Conservation (phyloP, 1,140 invertebrate genomes). For the Amyelois transitella region DNA sequence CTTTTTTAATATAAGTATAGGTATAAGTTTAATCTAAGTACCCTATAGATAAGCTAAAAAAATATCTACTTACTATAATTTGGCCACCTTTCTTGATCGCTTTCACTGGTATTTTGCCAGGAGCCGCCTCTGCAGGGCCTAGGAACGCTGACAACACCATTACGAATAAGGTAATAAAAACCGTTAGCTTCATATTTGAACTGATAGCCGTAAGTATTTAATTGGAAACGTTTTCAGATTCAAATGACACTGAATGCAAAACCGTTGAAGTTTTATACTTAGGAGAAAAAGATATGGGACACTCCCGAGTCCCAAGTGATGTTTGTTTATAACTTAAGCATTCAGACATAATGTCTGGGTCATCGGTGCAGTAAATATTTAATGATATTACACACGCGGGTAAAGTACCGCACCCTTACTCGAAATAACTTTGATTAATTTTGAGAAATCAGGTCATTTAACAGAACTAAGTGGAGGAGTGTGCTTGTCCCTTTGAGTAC, state of each 20-base stretch:
- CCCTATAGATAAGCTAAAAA: not conserved
- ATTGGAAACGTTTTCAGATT: not conserved
- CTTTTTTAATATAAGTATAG: too few relatives aligned
- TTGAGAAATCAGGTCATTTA: not conserved
- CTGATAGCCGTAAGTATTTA: not conserved
- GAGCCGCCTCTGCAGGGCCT: not conserved
- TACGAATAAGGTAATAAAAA: not conserved
- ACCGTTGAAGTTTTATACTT: not conserved
- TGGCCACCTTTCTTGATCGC: conserved; percentile 1
- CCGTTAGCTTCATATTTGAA: not conserved
- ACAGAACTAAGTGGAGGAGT: not conserved
- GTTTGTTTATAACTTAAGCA: not conserved
- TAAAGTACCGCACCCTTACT: not conserved
- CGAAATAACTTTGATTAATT: not conserved
- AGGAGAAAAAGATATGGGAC: not conserved
- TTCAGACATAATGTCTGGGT: not conserved
- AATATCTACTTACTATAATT: not conserved
- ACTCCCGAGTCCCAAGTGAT: not conserved
- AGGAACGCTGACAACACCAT: not conserved
- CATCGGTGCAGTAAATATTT: not conserved
- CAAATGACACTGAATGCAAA: not conserved
- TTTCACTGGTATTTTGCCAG: not conserved
- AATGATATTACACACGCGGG: not conserved
- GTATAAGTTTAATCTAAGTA: too few relatives aligned
- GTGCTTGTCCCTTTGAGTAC: not conserved